These are phyloP conservation scores for Otis tarda DNA, from an alignment of 2,113 vertebrate species.

Conservation along the genomic window DNA sequence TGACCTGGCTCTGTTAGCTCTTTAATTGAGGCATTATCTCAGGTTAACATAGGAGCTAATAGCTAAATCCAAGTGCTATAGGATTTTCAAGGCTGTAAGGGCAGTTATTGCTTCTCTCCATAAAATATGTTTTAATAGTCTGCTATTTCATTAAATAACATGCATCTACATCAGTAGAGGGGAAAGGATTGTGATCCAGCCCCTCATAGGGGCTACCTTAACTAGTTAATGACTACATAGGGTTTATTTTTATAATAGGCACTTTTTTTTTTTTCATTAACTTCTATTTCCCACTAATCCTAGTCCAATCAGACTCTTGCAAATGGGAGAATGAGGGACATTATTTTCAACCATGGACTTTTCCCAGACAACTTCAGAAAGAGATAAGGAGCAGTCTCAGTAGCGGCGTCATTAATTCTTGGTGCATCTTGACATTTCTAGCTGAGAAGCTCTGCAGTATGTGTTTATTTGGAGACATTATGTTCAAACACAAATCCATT, in stretches of 20 bases:
- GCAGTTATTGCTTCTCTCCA: neutral
- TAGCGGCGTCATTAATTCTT: neutral
- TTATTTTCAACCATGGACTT: neutral
- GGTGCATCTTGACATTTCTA: neutral
- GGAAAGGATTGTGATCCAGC: neutral
- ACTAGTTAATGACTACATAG: neutral
- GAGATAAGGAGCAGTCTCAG: neutral
- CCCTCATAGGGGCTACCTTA: neutral
- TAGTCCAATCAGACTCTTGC: neutral
- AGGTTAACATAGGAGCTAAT: neutral
- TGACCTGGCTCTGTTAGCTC: neutral
- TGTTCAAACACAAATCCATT: neutral
- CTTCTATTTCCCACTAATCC: neutral
- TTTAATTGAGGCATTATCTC: neutral
- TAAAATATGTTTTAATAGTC: neutral
- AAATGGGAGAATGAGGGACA: neutral
- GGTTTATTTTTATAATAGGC: neutral
- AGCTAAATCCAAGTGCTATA: neutral
- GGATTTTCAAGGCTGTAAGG: neutral
- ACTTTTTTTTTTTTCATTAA: neutral
- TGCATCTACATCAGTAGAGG: neutral
- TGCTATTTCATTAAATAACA: neutral
- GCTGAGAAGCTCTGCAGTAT: neutral
- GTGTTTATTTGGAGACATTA: neutral
- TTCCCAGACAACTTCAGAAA: neutral